Percentiles rank a stretch among this genome's conserved stretches.
Evolutionary conservation across 1,140 invertebrate genomes (phyloP).

Genomic region (Probaryconus sp.): DNA sequence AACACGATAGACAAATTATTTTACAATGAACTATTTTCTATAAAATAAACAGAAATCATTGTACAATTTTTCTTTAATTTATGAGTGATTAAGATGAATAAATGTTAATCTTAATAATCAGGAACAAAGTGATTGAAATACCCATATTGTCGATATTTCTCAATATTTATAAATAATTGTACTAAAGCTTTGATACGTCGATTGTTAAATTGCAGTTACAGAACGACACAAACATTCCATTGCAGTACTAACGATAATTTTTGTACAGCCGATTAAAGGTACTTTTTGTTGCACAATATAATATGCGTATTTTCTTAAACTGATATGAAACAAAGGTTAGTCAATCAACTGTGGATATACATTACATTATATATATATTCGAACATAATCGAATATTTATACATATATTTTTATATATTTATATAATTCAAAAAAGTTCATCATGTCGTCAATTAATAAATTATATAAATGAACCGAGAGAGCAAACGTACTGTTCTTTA

Average conservation of each 20-base stretch:
- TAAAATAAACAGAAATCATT: too few species aligned
- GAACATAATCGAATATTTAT: constrained; percentile 67
- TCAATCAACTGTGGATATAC: constrained; percentile 63
- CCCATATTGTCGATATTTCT: constrained; percentile 28
- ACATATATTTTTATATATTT: constrained; percentile 62
- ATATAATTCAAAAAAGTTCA: constrained; percentile 54
- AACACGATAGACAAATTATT: too few species aligned
- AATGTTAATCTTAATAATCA: background rate
- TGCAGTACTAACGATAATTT: constrained; percentile 25
- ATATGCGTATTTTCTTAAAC: constrained; percentile 73
- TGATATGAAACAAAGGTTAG: constrained; percentile 74
- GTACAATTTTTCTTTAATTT: too few species aligned
- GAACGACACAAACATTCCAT: constrained; percentile 11
- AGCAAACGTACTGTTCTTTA: constrained; percentile 38
- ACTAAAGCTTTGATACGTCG: constrained; percentile 31
- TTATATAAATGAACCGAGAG: constrained; percentile 67
- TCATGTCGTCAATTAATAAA: constrained; percentile 59
- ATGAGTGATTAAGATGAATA: background rate
- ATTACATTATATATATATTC: constrained; percentile 57
- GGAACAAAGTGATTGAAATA: constrained; percentile 16
- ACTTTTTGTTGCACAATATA: constrained; percentile 58
- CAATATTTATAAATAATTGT: constrained; percentile 47
- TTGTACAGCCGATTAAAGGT: constrained; percentile 44
- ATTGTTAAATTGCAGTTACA: constrained; percentile 22
- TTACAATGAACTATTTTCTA: too few species aligned